Percentiles rank a stretch among this genome's conserved stretches.
Evolutionary conservation across 37 sponge, comb jelly and placozoan genomes (phyloP).

Genomic region (Beroe forskalii): DNA sequence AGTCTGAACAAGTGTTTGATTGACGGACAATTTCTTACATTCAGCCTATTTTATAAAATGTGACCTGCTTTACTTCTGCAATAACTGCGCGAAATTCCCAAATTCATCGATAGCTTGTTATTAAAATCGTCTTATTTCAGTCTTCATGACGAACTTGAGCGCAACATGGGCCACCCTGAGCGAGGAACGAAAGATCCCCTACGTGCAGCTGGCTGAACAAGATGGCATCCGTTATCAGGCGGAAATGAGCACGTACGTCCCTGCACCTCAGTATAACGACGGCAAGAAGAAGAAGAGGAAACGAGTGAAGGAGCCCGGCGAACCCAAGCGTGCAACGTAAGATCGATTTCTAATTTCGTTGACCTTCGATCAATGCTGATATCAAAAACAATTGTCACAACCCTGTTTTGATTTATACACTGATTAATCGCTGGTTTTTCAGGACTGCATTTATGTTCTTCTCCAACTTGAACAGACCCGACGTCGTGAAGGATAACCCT

Average conservation of each 20-base stretch:
- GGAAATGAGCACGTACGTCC: constrained; percentile 39
- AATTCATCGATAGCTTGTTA: no score
- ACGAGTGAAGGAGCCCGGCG: constrained; percentile 59
- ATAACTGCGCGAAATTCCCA: no score
- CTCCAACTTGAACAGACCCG: constrained; percentile 31
- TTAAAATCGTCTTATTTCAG: constrained; percentile 46
- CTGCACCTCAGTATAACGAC: constrained; percentile 16
- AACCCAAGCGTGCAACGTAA: constrained; percentile 58
- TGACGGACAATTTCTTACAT: no score
- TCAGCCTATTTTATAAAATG: no score
- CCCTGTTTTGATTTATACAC: not conserved
- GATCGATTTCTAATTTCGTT: not conserved
- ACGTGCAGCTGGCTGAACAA: constrained; percentile 29
- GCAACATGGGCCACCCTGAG: constrained; percentile 48
- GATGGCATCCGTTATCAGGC: constrained; percentile 3
- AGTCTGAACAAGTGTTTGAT: no score
- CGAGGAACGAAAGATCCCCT: constrained; percentile 38
- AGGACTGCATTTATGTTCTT: constrained; percentile 57
- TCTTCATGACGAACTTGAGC: constrained; percentile 60
- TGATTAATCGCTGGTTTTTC: no score
- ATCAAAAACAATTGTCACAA: not conserved
- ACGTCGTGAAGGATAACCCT: constrained; percentile 6
- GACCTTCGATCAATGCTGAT: not conserved
- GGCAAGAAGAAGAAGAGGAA: constrained; percentile 64
- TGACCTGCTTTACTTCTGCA: no score